Evolutionary conservation across 2,888 invertebrate genomes (phyloP).

Genomic region (Gymnocheta viridis): DNA sequence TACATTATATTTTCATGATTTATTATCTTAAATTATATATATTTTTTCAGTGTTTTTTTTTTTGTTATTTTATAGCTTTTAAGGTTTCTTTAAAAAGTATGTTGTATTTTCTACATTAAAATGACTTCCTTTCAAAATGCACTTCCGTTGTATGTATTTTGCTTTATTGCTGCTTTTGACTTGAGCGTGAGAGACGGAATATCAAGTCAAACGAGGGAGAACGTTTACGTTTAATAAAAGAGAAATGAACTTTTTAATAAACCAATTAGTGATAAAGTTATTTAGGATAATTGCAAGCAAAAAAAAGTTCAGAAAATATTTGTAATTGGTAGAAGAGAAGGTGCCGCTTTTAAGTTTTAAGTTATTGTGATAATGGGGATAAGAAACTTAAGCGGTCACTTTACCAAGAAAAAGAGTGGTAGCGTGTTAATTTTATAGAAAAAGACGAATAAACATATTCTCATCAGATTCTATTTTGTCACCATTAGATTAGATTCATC

Average conservation of each 20-base stretch:
- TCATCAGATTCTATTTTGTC: no score
- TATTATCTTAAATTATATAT: constrained; percentile 18
- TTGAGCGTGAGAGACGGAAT: background rate
- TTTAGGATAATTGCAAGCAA: constrained; percentile 49
- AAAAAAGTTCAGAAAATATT: constrained; percentile 21
- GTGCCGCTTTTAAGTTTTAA: background rate
- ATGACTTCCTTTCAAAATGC: constrained; percentile 33
- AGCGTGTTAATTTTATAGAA: no score
- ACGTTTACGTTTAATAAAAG: background rate
- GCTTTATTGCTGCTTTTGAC: background rate
- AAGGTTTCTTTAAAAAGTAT: background rate
- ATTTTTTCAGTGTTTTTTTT: no score
- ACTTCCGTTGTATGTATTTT: background rate
- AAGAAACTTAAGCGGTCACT: background rate
- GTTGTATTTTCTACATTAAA: background rate
- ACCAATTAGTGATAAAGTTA: background rate
- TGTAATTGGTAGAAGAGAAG: background rate
- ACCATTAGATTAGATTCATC: no score
- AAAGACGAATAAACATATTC: no score
- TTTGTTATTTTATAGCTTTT: background rate
- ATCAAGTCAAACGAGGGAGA: background rate
- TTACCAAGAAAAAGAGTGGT: no score
- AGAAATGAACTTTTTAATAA: background rate
- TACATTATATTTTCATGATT: constrained; percentile 28
- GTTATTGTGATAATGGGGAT: background rate